phyloP scores from a whole-genome alignment of 2,113 vertebrate genomes.

The Chascanopsetta lugubris region DNA sequence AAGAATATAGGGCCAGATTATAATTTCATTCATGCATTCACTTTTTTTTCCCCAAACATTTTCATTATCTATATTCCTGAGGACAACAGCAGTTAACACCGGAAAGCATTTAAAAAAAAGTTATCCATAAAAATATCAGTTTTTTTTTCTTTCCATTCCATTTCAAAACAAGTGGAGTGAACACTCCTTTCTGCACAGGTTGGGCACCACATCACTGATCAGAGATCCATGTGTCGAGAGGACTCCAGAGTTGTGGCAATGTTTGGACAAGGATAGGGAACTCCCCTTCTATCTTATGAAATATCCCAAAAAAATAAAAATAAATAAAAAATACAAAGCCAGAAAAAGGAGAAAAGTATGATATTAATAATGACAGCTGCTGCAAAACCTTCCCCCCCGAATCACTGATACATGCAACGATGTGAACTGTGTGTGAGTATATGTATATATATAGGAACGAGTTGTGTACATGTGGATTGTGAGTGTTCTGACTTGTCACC shows the following conservation, averaged over 20 bases:
- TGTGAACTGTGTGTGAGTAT: conserved; percentile 40
- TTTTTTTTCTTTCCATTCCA: conserved; percentile 62
- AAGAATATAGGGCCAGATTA: conserved; percentile 59
- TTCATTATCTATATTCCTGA: conserved; percentile 71
- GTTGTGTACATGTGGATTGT: conserved; percentile 58
- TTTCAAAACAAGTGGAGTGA: conserved; percentile 76
- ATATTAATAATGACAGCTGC: conserved; percentile 23
- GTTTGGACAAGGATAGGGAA: conserved; percentile 41
- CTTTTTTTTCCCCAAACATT: conserved; percentile 66
- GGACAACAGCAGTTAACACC: conserved; percentile 75
- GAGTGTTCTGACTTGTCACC: conserved; percentile 63
- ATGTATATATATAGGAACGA: too few relatives aligned
- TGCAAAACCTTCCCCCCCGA: conserved; percentile 31
- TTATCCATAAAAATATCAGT: conserved; percentile 42
- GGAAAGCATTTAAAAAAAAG: conserved; percentile 66
- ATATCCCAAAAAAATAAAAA: conserved; percentile 42
- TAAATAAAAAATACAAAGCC: conserved; percentile 45
- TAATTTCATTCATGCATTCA: conserved; percentile 50
- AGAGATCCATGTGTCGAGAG: conserved; percentile 61
- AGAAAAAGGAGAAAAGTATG: conserved; percentile 25
- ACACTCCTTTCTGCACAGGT: conserved; percentile 60
- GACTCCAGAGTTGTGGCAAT: conserved; percentile 46
- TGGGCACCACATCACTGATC: conserved; percentile 67
- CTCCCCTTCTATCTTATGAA: conserved; percentile 32
- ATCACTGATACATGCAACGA: conserved; percentile 38